Base-by-base conservation (phyloP, 2,113 vertebrate species). In the Cochlearius cochlearius region DNA sequence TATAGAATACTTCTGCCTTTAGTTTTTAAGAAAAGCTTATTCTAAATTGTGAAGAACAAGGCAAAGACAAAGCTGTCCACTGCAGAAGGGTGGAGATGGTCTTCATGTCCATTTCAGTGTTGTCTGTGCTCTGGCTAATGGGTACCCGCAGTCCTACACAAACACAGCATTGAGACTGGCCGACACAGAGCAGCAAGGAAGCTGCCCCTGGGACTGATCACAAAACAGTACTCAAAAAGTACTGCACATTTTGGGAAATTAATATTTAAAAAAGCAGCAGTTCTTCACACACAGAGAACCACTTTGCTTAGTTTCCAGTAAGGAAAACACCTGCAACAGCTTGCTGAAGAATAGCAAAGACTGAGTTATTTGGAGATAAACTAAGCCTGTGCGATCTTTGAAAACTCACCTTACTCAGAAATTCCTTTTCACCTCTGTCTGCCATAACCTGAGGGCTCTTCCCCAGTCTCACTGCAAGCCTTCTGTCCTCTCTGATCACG, bases 141-240 rank as follows among this genome's bases (percentile, higher is more conserved):
- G 8, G 9, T 71, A 39, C 59, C 29, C 30, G 16, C 50, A 74
- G 32, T 60, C 27, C 39, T 83, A 26, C 53, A 79, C 16, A 39
- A 66, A 69, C 25, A 39, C 41, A 18, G 9, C 50, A 30, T 1
- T 36, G 34, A 69, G 53, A 39, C 32, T 52, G 34, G 26, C 32
- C 0, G 0, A 69, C 62, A 59, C 6, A 53, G 9, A 82, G 17
- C n/a, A 82, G 62, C 58, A 79, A 45, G 22, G 55, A 88, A 86
- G 20, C n/a, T 52, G 45, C 67, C 23, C 17, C 41, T 77, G 12
- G n/a, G 32, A 59, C 11, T 5, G 23, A 41, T 38, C 32, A 83
- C 0, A 0, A 38, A 36, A 3, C 27, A 66, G 23, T 45, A 64
- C 34, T 76, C 23, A 38, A 62, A 59, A 71, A 41, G 9, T 20